These are phyloP conservation scores for Dolichotis patagonum DNA, from an alignment of 2,113 vertebrate species.

Conservation along the genomic window DNA sequence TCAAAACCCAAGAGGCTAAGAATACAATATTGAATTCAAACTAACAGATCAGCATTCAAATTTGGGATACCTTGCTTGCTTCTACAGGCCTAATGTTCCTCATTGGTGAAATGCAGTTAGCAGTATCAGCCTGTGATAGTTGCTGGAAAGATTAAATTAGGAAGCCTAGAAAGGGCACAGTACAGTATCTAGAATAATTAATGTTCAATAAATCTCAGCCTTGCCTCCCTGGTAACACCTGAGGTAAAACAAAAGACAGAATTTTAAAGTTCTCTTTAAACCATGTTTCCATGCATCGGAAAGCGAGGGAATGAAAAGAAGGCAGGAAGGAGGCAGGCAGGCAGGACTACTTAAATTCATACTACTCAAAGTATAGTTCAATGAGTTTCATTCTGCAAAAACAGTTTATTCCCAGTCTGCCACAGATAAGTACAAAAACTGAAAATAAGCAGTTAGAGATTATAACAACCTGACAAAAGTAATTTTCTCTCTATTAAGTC, in stretches of 20 bases:
- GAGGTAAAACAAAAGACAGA: neutral
- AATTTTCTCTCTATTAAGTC: constrained; percentile 10
- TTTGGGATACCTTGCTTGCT: too few species aligned
- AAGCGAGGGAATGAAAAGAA: neutral
- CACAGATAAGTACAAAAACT: neutral
- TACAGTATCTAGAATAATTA: neutral
- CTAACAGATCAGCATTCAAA: neutral
- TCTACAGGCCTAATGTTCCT: neutral
- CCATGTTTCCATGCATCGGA: neutral
- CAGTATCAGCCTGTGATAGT: neutral
- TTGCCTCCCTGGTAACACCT: neutral
- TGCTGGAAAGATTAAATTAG: neutral
- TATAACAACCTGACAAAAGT: neutral
- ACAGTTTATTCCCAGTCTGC: neutral
- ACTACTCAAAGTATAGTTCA: neutral
- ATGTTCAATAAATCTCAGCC: constrained; percentile 28
- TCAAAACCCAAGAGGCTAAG: neutral
- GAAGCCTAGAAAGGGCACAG: neutral
- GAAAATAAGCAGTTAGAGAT: constrained; percentile 40
- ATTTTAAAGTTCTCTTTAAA: neutral
- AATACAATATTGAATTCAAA: neutral
- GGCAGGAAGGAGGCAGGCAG: neutral
- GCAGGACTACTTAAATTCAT: neutral
- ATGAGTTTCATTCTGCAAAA: neutral
- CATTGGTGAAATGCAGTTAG: neutral